Percentiles rank a stretch among this genome's conserved stretches.
Conservation (phyloP, 2,888 invertebrate genomes). For the Calameuta filiformis region DNA sequence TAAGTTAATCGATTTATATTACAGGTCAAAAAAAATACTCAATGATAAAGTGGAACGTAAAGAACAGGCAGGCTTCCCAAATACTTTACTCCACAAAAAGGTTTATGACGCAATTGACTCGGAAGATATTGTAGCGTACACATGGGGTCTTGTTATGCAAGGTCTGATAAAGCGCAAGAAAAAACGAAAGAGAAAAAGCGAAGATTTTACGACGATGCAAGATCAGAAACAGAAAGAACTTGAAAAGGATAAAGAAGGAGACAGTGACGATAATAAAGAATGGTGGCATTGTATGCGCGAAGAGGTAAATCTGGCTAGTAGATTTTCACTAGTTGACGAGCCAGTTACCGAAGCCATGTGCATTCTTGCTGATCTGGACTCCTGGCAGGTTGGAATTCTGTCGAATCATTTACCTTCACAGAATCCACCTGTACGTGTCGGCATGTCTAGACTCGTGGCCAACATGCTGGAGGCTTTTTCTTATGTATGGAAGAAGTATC, state of each 20-base stretch:
- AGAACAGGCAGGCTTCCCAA: conserved; percentile 52
- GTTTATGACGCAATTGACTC: conserved; percentile 17
- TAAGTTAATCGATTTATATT: too few species aligned
- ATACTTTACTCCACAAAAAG: conserved; percentile 46
- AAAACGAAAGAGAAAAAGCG: conserved; percentile 17
- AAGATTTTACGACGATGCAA: conserved; percentile 21
- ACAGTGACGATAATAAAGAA: conserved; percentile 30
- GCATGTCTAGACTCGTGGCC: conserved; percentile 85
- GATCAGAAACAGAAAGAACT: not conserved
- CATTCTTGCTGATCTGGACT: conserved; percentile 82
- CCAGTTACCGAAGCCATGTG: conserved; percentile 83
- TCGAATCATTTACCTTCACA: conserved; percentile 50
- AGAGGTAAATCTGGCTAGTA: conserved; percentile 52
- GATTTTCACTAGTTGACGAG: conserved; percentile 71
- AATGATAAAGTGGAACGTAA: too few species aligned
- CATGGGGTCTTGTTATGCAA: conserved; percentile 76
- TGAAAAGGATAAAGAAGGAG: not conserved
- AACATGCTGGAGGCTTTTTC: conserved; percentile 86
- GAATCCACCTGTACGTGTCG: conserved; percentile 69
- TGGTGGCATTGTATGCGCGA: conserved; percentile 57
- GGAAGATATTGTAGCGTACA: conserved; percentile 42
- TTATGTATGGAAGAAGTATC: conserved; percentile 78
- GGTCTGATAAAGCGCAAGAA: conserved; percentile 61
- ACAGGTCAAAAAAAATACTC: not conserved
- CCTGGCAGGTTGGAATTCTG: conserved; percentile 74